A percentile compares a stretch with the other conserved stretches of the same genome.
These are phyloP conservation scores for Octonoba sinensis DNA, from an alignment of 2,888 invertebrate genomes.

Conservation along the genomic window DNA sequence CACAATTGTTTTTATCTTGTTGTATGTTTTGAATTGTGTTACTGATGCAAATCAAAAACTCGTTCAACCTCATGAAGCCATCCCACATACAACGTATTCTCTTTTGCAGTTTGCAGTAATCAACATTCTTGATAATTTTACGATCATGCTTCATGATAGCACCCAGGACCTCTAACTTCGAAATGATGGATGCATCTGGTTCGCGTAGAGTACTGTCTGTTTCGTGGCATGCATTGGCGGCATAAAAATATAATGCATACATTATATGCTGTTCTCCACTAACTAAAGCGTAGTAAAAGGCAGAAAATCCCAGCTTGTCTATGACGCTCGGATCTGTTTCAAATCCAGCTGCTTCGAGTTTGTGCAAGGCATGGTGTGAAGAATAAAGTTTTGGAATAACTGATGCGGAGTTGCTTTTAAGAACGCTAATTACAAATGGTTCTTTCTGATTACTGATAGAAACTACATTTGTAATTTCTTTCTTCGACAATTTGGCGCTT, in stretches of 20 bases:
- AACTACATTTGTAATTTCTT: neutral
- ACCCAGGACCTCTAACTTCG: neutral
- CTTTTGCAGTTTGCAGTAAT: neutral
- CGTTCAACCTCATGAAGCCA: neutral
- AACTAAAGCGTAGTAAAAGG: neutral
- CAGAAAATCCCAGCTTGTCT: neutral
- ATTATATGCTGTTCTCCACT: neutral
- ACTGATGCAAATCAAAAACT: neutral
- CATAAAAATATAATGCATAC: neutral
- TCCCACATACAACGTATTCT: too few species aligned
- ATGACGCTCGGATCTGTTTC: neutral
- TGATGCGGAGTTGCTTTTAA: neutral
- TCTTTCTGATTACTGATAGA: too few species aligned
- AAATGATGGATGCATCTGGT: neutral
- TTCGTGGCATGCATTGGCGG: neutral
- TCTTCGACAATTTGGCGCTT: neutral
- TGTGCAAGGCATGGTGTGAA: neutral
- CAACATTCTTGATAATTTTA: neutral
- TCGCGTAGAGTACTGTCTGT: neutral
- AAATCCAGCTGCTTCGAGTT: neutral
- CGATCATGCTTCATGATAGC: neutral
- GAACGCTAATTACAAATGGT: neutral
- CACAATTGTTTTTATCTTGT: conserved; percentile 1
- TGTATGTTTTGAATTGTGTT: neutral
- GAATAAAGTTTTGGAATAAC: neutral